phyloP scores from a whole-genome alignment of 2,797 vertebrate genomes.

The Mus minutoides region DNA sequence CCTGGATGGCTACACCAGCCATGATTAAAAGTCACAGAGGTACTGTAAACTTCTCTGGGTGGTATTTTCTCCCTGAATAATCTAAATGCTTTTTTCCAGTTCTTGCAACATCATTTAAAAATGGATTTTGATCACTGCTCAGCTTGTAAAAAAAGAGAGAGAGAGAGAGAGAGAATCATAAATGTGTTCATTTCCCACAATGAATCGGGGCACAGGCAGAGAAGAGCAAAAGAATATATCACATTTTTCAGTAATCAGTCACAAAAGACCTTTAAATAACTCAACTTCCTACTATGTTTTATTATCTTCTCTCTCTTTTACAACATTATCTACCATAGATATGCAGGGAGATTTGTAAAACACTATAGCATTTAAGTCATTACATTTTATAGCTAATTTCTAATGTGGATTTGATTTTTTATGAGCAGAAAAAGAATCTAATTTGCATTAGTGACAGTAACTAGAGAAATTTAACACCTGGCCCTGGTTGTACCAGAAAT shows the following conservation, averaged over 20 bases:
- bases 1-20: constrained; percentile 80
- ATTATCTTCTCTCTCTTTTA: constrained; percentile 89
- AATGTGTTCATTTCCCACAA: constrained; percentile 85
- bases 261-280: constrained; percentile 92
- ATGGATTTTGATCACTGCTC: constrained; percentile 85
- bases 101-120: constrained; percentile 83
- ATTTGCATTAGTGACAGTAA: constrained; percentile 93
- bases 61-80: constrained; percentile 81
- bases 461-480: constrained; percentile 93
- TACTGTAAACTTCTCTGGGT: constrained; percentile 81
- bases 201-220: constrained; percentile 77
- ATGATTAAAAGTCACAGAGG: constrained; percentile 85
- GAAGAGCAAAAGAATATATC: constrained; percentile 85
- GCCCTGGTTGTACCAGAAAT: constrained; percentile 88
- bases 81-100: constrained; percentile 83
- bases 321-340: constrained; percentile 88
- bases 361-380: constrained; percentile 92
- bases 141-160: constrained; percentile 79
- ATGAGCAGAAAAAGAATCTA: constrained; percentile 90
- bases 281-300: constrained; percentile 89
- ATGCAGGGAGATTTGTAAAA: constrained; percentile 92
- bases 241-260: constrained; percentile 88
- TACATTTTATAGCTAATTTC: constrained; percentile 93
- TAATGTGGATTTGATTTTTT: constrained; percentile 94
- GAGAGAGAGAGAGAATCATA: constrained; percentile 79